Conservation (phyloP, 2,888 invertebrate species). For the Antheraea yamamai region DNA sequence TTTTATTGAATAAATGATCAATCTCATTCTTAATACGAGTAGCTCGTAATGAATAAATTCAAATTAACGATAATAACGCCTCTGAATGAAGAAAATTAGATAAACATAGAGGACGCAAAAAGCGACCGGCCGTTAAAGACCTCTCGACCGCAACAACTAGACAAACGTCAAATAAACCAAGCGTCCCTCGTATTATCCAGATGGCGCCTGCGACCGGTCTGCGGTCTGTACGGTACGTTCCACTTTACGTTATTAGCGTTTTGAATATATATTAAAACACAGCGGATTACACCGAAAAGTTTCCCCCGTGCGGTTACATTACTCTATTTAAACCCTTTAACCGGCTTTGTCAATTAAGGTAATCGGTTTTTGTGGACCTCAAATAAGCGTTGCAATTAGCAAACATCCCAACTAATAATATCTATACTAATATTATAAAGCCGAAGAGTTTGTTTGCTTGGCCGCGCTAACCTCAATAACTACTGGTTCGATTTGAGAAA, state of each 20-base stretch:
- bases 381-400: too few species aligned
- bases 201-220: background rate
- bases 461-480: too few species aligned
- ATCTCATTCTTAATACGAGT: too few species aligned
- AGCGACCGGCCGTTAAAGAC: background rate
- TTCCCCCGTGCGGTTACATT: background rate
- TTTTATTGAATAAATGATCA: too few species aligned
- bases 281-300: background rate
- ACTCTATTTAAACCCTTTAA: background rate
- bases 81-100: background rate
- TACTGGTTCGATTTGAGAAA: too few species aligned
- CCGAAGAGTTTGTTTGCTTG: too few species aligned
- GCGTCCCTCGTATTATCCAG: background rate
- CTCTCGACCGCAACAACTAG: background rate
- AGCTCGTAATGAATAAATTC: background rate
- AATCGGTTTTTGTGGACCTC: background rate
- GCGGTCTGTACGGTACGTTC: slow-evolving; percentile 1
- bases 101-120: background rate
- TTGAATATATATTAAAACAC: background rate
- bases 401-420: too few species aligned
- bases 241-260: background rate
- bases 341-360: background rate
- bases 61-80: background rate
- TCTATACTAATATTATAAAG: too few species aligned
- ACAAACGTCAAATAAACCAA: slow-evolving; percentile 11